A percentile compares a stretch with the other conserved stretches of the same genome.
phyloP scores from a whole-genome alignment of 2,113 vertebrate species.

The Elaphurus davidianus region DNA sequence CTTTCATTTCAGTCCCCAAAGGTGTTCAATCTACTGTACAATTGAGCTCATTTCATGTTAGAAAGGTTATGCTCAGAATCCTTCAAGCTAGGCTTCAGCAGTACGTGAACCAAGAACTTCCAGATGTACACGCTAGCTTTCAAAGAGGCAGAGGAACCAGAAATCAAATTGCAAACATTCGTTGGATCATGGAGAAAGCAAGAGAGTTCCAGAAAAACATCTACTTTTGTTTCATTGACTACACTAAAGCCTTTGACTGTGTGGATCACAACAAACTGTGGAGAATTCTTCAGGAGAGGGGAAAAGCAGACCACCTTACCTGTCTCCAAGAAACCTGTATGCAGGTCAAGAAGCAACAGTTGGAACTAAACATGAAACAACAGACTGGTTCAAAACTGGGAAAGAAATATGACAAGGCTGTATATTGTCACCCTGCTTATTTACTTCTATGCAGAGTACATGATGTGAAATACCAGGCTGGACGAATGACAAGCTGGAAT shows the following conservation, averaged over 20 bases:
- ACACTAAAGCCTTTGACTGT: background rate
- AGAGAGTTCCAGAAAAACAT: background rate
- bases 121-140: background rate
- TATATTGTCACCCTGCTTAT: background rate
- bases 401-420: background rate
- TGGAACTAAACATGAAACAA: background rate
- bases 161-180: background rate
- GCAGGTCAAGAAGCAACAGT: background rate
- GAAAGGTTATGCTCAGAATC: background rate
- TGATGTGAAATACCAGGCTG: background rate
- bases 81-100: background rate
- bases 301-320: background rate
- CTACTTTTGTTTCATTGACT: background rate
- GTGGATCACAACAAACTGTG: background rate
- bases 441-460: background rate
- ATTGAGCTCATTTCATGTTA: background rate
- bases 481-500: background rate
- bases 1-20: background rate
- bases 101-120: background rate
- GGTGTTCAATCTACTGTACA: background rate
- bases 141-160: background rate
- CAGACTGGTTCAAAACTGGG: background rate
- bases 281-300: background rate
- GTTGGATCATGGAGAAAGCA: background rate
- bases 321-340: background rate